Conservation (phyloP, 2,888 invertebrate genomes). For the Eutolmus rufibarbis region DNA sequence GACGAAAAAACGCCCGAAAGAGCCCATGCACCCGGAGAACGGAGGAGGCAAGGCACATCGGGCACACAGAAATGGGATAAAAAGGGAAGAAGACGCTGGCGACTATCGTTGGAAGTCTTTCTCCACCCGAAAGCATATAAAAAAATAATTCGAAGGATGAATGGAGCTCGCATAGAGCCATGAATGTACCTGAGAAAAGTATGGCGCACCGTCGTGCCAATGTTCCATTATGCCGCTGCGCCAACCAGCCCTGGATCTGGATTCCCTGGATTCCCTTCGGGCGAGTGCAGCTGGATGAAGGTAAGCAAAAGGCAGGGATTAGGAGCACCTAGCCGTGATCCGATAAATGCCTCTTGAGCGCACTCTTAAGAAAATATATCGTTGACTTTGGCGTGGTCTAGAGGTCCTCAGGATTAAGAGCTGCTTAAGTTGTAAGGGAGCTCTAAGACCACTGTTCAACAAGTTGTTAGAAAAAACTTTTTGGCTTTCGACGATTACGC, state of each 20-base stretch:
- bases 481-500: background rate
- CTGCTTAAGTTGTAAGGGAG: slow-evolving; percentile 24
- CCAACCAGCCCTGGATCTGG: background rate
- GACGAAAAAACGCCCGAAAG: slow-evolving; percentile 13
- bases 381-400: background rate
- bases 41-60: background rate
- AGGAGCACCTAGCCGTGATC: slow-evolving; percentile 23
- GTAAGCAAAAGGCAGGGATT: slow-evolving; percentile 5
- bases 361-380: slow-evolving; percentile 10
- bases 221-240: background rate
- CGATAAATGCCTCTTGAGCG: slow-evolving; percentile 22
- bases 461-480: background rate
- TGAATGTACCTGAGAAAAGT: background rate
- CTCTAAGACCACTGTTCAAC: background rate
- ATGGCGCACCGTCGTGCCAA: background rate
- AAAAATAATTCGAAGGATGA: slow-evolving; percentile 12
- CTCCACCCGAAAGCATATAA: slow-evolving; percentile 13
- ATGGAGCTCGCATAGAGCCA: slow-evolving; percentile 1
- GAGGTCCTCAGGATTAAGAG: slow-evolving; percentile 33
- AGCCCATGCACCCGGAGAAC: background rate
- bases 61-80: background rate
- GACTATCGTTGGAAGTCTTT: slow-evolving; percentile 8
- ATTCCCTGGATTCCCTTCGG: background rate
- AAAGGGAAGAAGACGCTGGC: background rate
- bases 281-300: background rate